Percentiles rank a stretch among this genome's conserved stretches.
phyloP scores from a whole-genome alignment of 2,888 invertebrate genomes.

The Tachina grossa region DNA sequence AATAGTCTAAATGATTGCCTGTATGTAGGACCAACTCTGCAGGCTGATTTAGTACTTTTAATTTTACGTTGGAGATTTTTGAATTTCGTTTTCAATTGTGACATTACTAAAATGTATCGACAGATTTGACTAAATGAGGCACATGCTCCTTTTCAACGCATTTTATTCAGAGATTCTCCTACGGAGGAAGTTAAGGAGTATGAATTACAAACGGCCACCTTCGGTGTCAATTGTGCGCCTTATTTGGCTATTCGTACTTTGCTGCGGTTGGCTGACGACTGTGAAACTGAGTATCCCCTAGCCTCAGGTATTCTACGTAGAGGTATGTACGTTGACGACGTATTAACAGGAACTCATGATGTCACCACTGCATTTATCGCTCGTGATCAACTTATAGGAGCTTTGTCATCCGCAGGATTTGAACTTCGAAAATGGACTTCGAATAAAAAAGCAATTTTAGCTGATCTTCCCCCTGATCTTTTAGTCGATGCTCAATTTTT shows the following conservation, averaged over 20 bases:
- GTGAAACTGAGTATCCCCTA: not conserved
- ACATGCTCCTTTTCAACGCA: not conserved
- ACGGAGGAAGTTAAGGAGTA: slow-evolving; percentile 39
- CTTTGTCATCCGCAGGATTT: slow-evolving; percentile 28
- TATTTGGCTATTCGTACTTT: not conserved
- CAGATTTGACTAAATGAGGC: not conserved
- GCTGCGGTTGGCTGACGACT: not conserved
- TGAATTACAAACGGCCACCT: slow-evolving; percentile 65
- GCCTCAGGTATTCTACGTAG: not conserved
- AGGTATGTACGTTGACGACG: not conserved
- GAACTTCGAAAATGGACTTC: slow-evolving; percentile 36
- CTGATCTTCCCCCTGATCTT: not conserved
- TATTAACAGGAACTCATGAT: not conserved
- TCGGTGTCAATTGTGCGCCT: slow-evolving; percentile 32
- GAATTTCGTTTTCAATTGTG: not conserved
- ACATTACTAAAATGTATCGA: not conserved
- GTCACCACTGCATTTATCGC: not conserved
- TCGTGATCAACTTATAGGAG: slow-evolving; percentile 54
- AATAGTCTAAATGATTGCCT: not conserved
- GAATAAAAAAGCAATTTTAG: slow-evolving; percentile 1
- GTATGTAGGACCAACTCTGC: not conserved
- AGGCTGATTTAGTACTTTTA: not conserved
- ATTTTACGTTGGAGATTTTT: not conserved
- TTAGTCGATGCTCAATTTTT: slow-evolving; percentile 2
- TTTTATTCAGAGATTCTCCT: slow-evolving; percentile 9